A percentile compares a stretch with the other conserved stretches of the same genome.
Conservation (phyloP, 2,888 invertebrate species). For the Tetragnatha montana region DNA sequence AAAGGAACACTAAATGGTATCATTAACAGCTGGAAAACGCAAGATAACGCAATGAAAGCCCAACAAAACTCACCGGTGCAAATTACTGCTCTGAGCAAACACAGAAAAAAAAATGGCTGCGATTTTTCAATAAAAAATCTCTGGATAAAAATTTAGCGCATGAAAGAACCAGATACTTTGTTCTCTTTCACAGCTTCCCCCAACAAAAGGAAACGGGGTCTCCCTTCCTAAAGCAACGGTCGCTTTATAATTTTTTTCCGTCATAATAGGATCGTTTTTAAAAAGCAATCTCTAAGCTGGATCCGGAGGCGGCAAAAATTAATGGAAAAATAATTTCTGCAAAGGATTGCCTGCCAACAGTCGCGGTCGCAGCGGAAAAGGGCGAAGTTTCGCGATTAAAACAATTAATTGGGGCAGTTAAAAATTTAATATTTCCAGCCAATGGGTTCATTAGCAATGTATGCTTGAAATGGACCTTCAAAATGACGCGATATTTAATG, state of each 20-base stretch:
- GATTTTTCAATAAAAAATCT: conserved; percentile 2
- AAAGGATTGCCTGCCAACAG: conserved; percentile 26
- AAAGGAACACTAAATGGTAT: conserved; percentile 50
- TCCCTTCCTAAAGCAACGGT: conserved; percentile 49
- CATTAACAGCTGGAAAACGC: conserved; percentile 62
- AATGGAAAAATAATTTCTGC: conserved; percentile 66
- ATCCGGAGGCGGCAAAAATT: conserved; percentile 47
- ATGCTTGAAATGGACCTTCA: background rate
- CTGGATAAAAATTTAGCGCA: conserved; percentile 47
- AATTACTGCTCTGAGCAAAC: conserved; percentile 37
- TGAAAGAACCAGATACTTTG: conserved; percentile 58
- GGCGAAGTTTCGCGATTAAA: conserved; percentile 51
- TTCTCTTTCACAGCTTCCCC: conserved; percentile 44
- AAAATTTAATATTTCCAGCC: conserved; percentile 53
- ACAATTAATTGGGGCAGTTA: conserved; percentile 62
- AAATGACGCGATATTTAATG: background rate
- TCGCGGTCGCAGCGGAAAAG: conserved; percentile 20
- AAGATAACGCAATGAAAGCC: conserved; percentile 56
- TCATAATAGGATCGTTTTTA: conserved; percentile 22
- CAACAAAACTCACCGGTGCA: conserved; percentile 51
- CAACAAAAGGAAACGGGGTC: conserved; percentile 60
- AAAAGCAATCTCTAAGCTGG: conserved; percentile 44
- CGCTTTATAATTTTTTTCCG: conserved; percentile 14
- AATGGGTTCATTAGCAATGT: conserved; percentile 23
- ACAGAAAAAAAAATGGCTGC: conserved; percentile 27